Evolutionary conservation across 1,140 invertebrate genomes (phyloP), one percentile per base, ranked within the genome.

Genomic region (Drosophila pseudoobscura): DNA sequence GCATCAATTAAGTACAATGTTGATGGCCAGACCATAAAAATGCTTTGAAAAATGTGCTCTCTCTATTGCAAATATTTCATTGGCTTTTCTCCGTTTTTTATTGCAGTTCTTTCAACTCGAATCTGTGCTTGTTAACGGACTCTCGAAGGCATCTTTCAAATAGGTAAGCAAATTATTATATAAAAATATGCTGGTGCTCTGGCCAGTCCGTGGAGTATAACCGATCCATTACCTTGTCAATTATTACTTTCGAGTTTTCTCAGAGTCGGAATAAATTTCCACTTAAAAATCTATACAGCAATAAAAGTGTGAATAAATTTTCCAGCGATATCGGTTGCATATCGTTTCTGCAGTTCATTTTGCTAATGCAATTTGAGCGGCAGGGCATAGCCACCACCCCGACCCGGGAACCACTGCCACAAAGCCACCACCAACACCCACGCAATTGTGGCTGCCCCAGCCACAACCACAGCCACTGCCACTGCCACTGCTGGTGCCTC

Each of bases 331-430:
- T 35, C 20, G 51, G 41, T 22, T 72, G 53, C 63, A 35, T 35
- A 11, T 35, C 59, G 52, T 52, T 66, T 24, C 17, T 64, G 53
- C 46, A 73, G 26, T 75, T 75, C 72, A 54, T 68, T 61, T 45
- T 58, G 57, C 72, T 72, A 79, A 79, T 79, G 75, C 80, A 75
- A 80, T 79, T 75, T 79, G 77, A 79, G 61, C 39, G 54, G 17
- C 57, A 60, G 31, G 35, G 9, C 35, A 39, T 11, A 45, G 56
- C 15, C 56, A 15, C 4, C 24, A 4, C 24, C 24, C 24, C 3
- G 3, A 24, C 24, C 24, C 6, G 1, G 13, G 17, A 31, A 59
- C 29, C 7, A 59, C 29, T 29, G 29, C 29, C 29, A 49, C 31
- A 9, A 4, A 39, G 11, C 71, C 61, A 47, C 44, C 41, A 63